Percentiles rank a stretch among this genome's conserved stretches.
phyloP scores from a whole-genome alignment of 2,113 vertebrate species.

The Elaphurus davidianus region DNA sequence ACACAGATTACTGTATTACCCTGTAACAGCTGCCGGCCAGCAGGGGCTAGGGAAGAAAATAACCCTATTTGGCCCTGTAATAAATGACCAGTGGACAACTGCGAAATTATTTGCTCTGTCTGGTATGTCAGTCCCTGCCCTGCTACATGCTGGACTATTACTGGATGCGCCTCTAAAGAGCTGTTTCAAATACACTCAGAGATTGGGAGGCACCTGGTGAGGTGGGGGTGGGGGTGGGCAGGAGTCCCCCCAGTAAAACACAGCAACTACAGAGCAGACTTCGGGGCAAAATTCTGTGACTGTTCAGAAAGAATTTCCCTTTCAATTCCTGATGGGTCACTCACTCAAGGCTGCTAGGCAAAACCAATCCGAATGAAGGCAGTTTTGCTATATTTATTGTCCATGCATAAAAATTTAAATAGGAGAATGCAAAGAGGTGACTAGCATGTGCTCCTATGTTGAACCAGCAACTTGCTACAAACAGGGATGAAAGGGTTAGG shows the following conservation, averaged over 20 bases:
- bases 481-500: neutral
- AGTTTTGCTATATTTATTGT: neutral
- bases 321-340: neutral
- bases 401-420: neutral
- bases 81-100: rapidly evolving
- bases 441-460: rapidly evolving
- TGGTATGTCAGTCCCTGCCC: neutral
- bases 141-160: neutral
- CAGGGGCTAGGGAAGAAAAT: neutral
- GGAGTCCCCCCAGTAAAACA: neutral
- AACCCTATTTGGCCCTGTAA: rapidly evolving
- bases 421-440: neutral
- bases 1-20: rapidly evolving
- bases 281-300: neutral
- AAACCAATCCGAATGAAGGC: neutral
- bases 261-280: neutral
- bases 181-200: neutral
- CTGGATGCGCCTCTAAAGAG: neutral
- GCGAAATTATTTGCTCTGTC: rapidly evolving
- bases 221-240: rapidly evolving
- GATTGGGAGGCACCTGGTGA: neutral
- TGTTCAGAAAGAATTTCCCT: neutral
- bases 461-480: neutral
- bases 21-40: rapidly evolving
- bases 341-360: neutral